Conservation (phyloP, 2,797 vertebrate species). For the Scleropages formosus region DNA sequence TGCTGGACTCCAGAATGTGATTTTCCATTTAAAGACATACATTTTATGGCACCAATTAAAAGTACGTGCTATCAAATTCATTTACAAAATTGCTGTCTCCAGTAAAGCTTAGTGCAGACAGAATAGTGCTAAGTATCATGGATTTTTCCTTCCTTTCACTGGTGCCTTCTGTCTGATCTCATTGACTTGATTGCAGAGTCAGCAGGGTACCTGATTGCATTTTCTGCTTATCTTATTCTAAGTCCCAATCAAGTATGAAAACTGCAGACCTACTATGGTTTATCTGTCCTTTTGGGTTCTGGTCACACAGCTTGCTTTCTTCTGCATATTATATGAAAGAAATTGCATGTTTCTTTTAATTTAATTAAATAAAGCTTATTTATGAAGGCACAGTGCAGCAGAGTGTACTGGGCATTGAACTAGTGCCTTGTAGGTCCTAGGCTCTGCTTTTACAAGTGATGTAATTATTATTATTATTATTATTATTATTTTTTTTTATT, state of each 20-base stretch:
- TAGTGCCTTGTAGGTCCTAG: no score
- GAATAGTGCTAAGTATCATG: conserved; percentile 39
- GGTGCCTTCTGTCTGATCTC: conserved; percentile 34
- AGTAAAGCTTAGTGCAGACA: conserved; percentile 39
- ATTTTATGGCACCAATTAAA: conserved; percentile 39
- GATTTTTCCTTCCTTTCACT: conserved; percentile 32
- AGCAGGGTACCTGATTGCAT: conserved; percentile 30
- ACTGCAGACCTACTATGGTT: not conserved
- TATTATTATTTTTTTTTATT: no score
- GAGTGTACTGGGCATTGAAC: no score
- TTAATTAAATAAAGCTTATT: no score
- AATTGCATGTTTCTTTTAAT: not conserved
- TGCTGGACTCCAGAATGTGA: conserved; percentile 1
- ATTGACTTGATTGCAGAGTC: conserved; percentile 38
- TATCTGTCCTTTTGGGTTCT: not conserved
- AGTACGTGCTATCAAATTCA: conserved; percentile 34
- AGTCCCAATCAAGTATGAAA: conserved; percentile 6
- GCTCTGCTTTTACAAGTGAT: no score
- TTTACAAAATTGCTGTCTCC: conserved; percentile 42
- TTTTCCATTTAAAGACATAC: conserved; percentile 26
- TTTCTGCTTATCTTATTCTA: not conserved
- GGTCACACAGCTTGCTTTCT: not conserved
- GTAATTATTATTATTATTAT: no score
- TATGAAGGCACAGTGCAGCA: no score
- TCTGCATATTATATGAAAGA: not conserved